Conservation (phyloP, 1,140 invertebrate genomes). For the Dendroctonus ponderosae region DNA sequence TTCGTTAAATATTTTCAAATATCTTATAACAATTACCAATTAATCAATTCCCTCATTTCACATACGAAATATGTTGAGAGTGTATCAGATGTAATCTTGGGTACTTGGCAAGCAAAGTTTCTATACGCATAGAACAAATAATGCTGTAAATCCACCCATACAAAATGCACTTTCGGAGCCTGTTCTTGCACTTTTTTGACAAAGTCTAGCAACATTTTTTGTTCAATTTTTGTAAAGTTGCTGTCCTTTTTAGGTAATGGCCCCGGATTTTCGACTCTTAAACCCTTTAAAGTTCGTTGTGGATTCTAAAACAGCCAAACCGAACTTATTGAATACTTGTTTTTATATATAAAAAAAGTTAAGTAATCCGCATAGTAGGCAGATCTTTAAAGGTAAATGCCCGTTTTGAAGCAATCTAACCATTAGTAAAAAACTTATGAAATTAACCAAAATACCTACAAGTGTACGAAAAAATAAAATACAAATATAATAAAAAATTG, state of each 20-base stretch:
- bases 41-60: slow-evolving; percentile 41
- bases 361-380: too few species aligned
- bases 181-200: slow-evolving; percentile 42
- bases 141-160: slow-evolving; percentile 45
- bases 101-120: slow-evolving; percentile 40
- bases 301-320: slow-evolving; percentile 19
- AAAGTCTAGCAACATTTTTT: slow-evolving; percentile 41
- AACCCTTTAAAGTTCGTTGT: slow-evolving; percentile 23
- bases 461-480: too few species aligned
- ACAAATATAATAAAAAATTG: too few species aligned
- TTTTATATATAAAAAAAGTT: too few species aligned
- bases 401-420: too few species aligned
- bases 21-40: slow-evolving; percentile 28
- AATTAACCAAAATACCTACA: too few species aligned
- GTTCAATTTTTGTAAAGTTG: slow-evolving; percentile 35
- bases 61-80: slow-evolving; percentile 38
- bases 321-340: too few species aligned
- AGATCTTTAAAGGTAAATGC: too few species aligned
- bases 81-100: slow-evolving; percentile 33
- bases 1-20: slow-evolving; percentile 2
- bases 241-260: slow-evolving; percentile 22
- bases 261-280: slow-evolving; percentile 26
- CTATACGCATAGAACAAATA: slow-evolving; percentile 45
- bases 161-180: slow-evolving; percentile 35
- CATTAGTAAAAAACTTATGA: too few species aligned